These are phyloP conservation scores for Chaenogobius annularis DNA, from an alignment of 2,113 vertebrate genomes.

Conservation along the genomic window DNA sequence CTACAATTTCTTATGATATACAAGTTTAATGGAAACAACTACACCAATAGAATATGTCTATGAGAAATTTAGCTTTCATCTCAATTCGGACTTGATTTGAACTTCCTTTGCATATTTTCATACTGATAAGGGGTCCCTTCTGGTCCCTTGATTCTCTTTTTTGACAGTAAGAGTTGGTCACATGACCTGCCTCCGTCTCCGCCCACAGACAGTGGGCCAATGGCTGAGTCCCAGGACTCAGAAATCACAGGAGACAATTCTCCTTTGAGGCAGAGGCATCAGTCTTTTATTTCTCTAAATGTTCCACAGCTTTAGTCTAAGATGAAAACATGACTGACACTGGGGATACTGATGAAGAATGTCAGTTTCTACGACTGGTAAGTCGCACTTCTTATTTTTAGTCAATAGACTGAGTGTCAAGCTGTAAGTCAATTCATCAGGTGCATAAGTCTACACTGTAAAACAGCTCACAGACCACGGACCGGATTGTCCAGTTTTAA, in stretches of 20 bases:
- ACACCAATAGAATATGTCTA: no score
- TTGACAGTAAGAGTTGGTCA: not conserved
- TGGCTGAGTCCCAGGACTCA: not conserved
- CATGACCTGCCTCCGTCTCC: not conserved
- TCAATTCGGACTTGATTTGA: no score
- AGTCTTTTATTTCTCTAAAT: not conserved
- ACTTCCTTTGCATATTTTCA: not conserved
- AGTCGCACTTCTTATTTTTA: slow-evolving; percentile 38
- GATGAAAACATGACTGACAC: slow-evolving; percentile 47
- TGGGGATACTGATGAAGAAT: slow-evolving; percentile 71
- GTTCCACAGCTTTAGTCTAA: not conserved
- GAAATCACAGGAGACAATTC: not conserved
- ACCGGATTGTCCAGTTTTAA: not conserved
- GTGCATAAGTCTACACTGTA: not conserved
- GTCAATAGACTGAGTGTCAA: not conserved
- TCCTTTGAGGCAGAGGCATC: not conserved
- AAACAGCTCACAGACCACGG: not conserved
- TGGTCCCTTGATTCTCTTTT: not conserved
- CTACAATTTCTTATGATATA: no score
- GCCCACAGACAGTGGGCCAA: not conserved
- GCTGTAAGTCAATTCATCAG: not conserved
- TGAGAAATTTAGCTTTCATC: no score
- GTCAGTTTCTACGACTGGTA: slow-evolving; percentile 75
- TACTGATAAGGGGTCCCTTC: not conserved
- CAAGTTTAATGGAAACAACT: no score